Conservation (phyloP, 1,140 invertebrate species). For the Acromyrmex heyeri region DNA sequence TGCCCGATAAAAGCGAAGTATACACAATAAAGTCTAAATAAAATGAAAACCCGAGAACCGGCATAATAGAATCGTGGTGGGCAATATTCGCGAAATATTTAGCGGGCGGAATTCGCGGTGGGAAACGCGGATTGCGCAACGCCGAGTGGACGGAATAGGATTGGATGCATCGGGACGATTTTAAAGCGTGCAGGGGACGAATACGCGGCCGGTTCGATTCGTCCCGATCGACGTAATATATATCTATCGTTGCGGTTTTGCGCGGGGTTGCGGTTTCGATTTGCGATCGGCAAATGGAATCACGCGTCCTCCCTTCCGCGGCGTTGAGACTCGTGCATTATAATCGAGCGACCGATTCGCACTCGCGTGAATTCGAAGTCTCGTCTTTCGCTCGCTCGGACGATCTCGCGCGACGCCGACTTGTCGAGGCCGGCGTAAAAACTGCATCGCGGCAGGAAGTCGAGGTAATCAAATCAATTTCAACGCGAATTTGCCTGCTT, state of each 20-base stretch:
- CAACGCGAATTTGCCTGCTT: constrained; percentile 62
- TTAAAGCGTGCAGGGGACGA: constrained; percentile 64
- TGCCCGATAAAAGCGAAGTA: not conserved
- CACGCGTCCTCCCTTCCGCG: constrained; percentile 66
- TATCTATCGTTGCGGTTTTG: constrained; percentile 73
- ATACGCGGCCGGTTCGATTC: constrained; percentile 53
- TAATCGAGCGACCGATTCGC: constrained; percentile 67
- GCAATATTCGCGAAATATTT: constrained; percentile 55
- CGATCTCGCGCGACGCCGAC: constrained; percentile 39
- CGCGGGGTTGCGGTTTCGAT: constrained; percentile 74
- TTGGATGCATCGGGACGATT: constrained; percentile 64
- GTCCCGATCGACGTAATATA: constrained; percentile 72
- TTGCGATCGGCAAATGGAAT: constrained; percentile 77
- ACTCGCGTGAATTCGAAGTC: constrained; percentile 48
- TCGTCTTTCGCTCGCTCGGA: constrained; percentile 18
- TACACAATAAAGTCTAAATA: constrained; percentile 42
- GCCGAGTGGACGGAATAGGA: constrained; percentile 52
- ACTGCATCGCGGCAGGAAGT: constrained; percentile 66
- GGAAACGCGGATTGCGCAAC: constrained; percentile 45
- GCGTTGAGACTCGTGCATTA: constrained; percentile 45
- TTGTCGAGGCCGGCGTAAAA: constrained; percentile 55
- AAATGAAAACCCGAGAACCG: constrained; percentile 16
- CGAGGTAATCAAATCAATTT: constrained; percentile 76
- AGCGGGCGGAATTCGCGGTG: constrained; percentile 51
- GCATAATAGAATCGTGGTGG: constrained; percentile 54